Evolutionary conservation across 2,888 invertebrate species (phyloP).

Genomic region (Selenia dentaria): DNA sequence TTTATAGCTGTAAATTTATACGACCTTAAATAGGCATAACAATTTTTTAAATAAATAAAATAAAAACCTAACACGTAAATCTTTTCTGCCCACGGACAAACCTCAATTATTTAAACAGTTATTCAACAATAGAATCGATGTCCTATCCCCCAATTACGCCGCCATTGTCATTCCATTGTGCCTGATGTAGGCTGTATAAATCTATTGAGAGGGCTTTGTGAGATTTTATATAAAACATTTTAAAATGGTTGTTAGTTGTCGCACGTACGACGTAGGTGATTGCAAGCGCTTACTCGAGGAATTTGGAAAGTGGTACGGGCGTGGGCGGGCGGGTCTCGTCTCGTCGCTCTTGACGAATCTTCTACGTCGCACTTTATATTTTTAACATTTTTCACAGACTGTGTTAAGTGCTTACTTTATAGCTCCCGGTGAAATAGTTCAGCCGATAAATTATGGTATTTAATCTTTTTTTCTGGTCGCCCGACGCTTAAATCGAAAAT

Average conservation of each 20-base stretch:
- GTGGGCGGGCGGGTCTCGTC: conserved; percentile 77
- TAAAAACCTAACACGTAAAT: too few relatives aligned
- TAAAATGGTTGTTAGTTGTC: conserved; percentile 53
- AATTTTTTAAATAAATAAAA: too few relatives aligned
- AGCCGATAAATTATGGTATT: conserved; percentile 12
- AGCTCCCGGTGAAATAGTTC: conserved; percentile 31
- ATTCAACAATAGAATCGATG: conserved; percentile 27
- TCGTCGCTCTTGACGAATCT: conserved; percentile 74
- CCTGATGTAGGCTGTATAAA: conserved; percentile 22
- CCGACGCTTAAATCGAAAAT: conserved; percentile 4
- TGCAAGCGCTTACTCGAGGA: conserved; percentile 78
- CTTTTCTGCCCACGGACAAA: conserved; percentile 6
- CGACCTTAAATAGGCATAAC: too few relatives aligned
- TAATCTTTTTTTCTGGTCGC: conserved; percentile 4
- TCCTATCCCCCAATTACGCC: conserved; percentile 34
- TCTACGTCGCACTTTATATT: conserved; percentile 74
- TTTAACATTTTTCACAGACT: conserved; percentile 68
- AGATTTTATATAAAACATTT: conserved; percentile 49
- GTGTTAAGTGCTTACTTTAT: conserved; percentile 46
- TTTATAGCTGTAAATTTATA: too few relatives aligned
- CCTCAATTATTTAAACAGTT: conserved; percentile 30
- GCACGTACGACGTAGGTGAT: conserved; percentile 72
- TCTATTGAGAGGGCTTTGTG: conserved; percentile 35
- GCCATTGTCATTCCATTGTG: conserved; percentile 31
- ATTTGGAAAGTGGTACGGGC: conserved; percentile 82